A percentile compares a stretch with the other conserved stretches of the same genome.
phyloP scores from a whole-genome alignment of 2,113 vertebrate genomes.

The Entelurus aequoreus region DNA sequence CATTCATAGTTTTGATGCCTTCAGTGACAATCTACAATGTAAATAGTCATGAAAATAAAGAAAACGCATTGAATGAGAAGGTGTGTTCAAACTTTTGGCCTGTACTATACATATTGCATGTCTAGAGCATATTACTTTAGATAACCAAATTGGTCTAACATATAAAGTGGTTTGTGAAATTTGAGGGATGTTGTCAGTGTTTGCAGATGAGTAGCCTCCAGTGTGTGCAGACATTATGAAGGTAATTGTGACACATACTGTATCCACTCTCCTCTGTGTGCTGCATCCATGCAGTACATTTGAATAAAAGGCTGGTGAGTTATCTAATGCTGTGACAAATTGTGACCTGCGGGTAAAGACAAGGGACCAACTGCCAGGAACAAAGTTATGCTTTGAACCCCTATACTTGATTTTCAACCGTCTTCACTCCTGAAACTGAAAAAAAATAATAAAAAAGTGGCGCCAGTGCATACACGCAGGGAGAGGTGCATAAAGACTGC shows the following conservation, averaged over 20 bases:
- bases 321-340: neutral
- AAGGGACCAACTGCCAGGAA: neutral
- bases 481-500: conserved; percentile 32
- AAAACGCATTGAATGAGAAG: no score
- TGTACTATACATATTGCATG: no score
- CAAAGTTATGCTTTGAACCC: neutral
- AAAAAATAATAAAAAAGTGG: neutral
- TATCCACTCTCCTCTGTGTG: neutral
- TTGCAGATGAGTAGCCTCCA: no score
- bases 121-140: no score
- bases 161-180: no score
- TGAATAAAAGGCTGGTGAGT: neutral
- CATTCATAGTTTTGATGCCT: no score
- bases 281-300: neutral
- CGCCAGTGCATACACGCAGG: conserved; percentile 18
- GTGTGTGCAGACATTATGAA: neutral
- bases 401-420: neutral
- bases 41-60: no score
- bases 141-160: no score
- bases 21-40: no score
- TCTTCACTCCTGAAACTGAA: neutral
- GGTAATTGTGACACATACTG: neutral
- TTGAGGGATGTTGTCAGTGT: no score
- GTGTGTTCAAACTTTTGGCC: no score
- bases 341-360: neutral